These are phyloP conservation scores for Charaxes varanes DNA, from an alignment of 1,140 invertebrate species.

Conservation along the genomic window DNA sequence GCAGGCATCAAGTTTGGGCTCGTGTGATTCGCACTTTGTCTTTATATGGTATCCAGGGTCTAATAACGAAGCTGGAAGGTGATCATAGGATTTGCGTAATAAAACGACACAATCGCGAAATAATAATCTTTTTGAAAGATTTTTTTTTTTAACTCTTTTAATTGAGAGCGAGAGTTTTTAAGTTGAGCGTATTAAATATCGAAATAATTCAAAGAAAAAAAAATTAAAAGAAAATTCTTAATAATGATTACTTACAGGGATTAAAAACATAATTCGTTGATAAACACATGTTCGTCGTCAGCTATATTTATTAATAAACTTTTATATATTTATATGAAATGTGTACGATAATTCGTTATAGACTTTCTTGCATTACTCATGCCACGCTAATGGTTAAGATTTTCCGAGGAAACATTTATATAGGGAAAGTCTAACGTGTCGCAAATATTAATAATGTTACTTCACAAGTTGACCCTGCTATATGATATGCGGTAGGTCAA, in stretches of 20 bases:
- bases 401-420: slow-evolving; percentile 5
- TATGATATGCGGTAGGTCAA: slow-evolving; percentile 12
- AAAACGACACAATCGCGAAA: too few relatives aligned
- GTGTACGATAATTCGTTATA: not conserved
- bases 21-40: too few relatives aligned
- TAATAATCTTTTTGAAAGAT: too few relatives aligned
- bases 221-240: not conserved
- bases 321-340: not conserved
- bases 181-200: too few relatives aligned
- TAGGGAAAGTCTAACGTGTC: slow-evolving; percentile 4
- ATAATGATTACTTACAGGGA: slow-evolving; percentile 3
- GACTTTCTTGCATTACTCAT: not conserved
- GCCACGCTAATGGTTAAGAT: not conserved
- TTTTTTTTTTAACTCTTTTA: too few relatives aligned
- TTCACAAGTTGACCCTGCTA: slow-evolving; percentile 16
- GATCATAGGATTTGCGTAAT: too few relatives aligned
- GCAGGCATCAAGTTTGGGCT: too few relatives aligned
- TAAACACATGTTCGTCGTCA: not conserved
- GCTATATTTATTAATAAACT: not conserved
- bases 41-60: too few relatives aligned
- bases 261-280: slow-evolving; percentile 1
- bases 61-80: too few relatives aligned
- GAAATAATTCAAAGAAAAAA: too few relatives aligned
- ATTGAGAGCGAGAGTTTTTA: too few relatives aligned
- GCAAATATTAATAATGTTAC: slow-evolving; percentile 13